Base-by-base conservation (phyloP, 2,888 invertebrate genomes). In the Metellina segmentata region DNA sequence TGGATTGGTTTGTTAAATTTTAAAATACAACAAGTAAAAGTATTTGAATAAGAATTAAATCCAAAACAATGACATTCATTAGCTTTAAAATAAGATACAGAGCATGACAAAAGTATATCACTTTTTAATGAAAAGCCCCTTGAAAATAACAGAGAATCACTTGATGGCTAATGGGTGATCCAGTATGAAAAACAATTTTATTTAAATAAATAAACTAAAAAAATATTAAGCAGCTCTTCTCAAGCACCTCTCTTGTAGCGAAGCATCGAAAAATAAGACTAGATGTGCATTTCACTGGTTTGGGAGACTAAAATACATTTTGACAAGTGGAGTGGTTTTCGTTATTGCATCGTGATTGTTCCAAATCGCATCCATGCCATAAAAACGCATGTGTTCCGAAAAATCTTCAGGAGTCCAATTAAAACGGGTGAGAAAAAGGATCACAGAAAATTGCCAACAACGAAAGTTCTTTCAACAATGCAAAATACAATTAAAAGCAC, bases 111-210 rank as follows among this genome's bases (percentile, higher is more conserved):
- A 34, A 34, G 1, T 34, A 34, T 34, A 34, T 34, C 34, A 34
- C 1, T 34, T 34, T 34, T 34, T 34, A 34, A 34, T 34, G 34
- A 34, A 34, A 34, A 34, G 34, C 4, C 34, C 34, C 34, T 2
- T 34, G 34, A 34, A 34, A 34, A 34, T 34, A 5, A 61, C 9
- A 61, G 11, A 13, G 51, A 79, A 87, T 87, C 87, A 79, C 20
- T 71, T 71, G 34, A 87, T 72, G 48, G 69, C 72, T 79, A 53
- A 53, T 72, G 71, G 79, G 79, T 79, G n/a, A 87, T 70, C 86
- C 87, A 19, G 72, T 79, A 87, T 72, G 48, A 49, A 61, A 85
- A 9, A 53, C 61, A n/a, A 48, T 51, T 52, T 82, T 51, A 72
- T 72, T n/a, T 34, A n/a, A 8, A 20, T 19, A 11, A 7, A 20